phyloP scores from a whole-genome alignment of 2,797 vertebrate genomes.

The Cyprinodon diabolis region DNA sequence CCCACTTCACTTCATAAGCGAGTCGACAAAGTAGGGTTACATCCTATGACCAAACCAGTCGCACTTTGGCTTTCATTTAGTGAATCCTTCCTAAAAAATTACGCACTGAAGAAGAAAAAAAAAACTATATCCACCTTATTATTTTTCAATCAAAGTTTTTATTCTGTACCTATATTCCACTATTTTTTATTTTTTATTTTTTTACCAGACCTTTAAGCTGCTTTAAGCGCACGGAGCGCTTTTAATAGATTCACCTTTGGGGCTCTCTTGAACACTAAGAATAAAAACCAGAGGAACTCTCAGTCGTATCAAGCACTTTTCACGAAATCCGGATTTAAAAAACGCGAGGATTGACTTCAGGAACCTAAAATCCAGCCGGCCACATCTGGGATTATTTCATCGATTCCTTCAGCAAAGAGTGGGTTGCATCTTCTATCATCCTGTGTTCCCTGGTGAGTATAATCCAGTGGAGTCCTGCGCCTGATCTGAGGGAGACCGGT shows the following conservation, averaged over 20 bases:
- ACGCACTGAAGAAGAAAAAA: slow-evolving; percentile 82
- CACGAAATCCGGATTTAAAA: slow-evolving; percentile 43
- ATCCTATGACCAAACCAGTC: slow-evolving; percentile 55
- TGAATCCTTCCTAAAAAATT: slow-evolving; percentile 77
- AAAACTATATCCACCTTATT: slow-evolving; percentile 70
- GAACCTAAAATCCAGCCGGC: slow-evolving; percentile 56
- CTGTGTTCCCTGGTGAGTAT: slow-evolving; percentile 71
- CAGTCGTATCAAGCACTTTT: slow-evolving; percentile 32
- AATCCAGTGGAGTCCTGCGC: slow-evolving; percentile 6
- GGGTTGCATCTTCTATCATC: slow-evolving; percentile 69
- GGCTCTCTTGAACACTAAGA: slow-evolving; percentile 34
- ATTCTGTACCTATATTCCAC: slow-evolving; percentile 52
- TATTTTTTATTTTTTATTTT: slow-evolving; percentile 19
- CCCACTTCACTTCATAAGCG: slow-evolving; percentile 42
- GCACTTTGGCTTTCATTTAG: slow-evolving; percentile 73
- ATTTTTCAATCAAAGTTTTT: slow-evolving; percentile 78
- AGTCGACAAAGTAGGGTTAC: slow-evolving; percentile 35
- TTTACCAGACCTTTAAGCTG: slow-evolving; percentile 29
- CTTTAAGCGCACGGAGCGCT: slow-evolving; percentile 50
- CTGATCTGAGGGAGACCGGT: background rate
- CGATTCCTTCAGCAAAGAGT: slow-evolving; percentile 66
- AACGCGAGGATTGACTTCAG: slow-evolving; percentile 23
- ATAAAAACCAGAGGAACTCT: slow-evolving; percentile 42
- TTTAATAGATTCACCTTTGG: slow-evolving; percentile 15
- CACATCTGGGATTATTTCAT: slow-evolving; percentile 75